Evolutionary conservation across 2,797 vertebrate genomes (phyloP).

Genomic region (Leptoclinus maculatus): DNA sequence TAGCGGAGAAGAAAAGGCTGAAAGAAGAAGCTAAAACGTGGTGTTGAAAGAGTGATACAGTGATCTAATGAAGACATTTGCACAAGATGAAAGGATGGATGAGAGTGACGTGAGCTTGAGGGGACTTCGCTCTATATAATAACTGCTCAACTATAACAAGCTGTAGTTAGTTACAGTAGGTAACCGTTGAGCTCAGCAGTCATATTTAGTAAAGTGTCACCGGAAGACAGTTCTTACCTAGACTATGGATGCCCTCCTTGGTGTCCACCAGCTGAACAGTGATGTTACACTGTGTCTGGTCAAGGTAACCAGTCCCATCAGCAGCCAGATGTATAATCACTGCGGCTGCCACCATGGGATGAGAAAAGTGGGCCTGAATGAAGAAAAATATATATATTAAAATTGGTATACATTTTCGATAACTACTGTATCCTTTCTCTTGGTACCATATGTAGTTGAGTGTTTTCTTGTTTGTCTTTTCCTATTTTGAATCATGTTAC

Average conservation of each 20-base stretch:
- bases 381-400: neutral
- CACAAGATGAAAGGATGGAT: conserved; percentile 23
- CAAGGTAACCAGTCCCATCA: conserved; percentile 91
- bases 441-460: neutral
- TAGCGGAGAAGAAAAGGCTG: neutral
- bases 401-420: neutral
- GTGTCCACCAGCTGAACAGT: conserved; percentile 94
- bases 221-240: conserved; percentile 82
- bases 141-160: neutral
- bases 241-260: conserved; percentile 90
- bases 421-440: neutral
- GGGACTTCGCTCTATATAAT: neutral
- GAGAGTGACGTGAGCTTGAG: conserved; percentile 6
- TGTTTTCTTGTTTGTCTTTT: neutral
- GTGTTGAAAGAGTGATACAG: conserved; percentile 9
- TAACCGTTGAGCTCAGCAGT: neutral
- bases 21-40: conserved; percentile 12
- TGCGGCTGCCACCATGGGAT: conserved; percentile 95
- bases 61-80: conserved; percentile 11
- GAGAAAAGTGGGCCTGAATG: conserved; percentile 91
- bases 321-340: conserved; percentile 95
- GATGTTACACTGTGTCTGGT: conserved; percentile 95
- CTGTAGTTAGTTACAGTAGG: neutral
- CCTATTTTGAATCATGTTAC: neutral
- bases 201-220: conserved; percentile 9